Evolutionary conservation across 2,113 vertebrate species (phyloP).

Genomic region (Pampusana beccarii): DNA sequence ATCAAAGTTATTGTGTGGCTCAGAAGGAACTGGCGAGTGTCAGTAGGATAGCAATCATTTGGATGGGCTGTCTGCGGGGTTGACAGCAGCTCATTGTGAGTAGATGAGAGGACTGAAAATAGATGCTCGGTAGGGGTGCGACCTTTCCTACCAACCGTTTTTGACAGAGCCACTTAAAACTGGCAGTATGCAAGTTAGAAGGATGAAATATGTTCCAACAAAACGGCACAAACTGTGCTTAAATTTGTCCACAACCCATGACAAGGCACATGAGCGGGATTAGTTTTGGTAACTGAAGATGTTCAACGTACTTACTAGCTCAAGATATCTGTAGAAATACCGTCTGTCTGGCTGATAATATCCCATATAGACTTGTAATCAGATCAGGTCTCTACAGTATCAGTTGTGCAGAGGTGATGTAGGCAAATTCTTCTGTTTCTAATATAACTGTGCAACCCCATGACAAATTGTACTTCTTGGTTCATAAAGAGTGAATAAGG

Average conservation of each 20-base stretch:
- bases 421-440: background rate
- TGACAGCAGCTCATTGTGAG: background rate
- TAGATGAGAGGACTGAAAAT: background rate
- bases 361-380: background rate
- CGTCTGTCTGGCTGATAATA: background rate
- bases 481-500: background rate
- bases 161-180: constrained; percentile 21
- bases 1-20: background rate
- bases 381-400: background rate
- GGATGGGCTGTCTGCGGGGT: background rate
- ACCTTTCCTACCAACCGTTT: constrained; percentile 6
- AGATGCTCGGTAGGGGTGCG: background rate
- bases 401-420: background rate
- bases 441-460: background rate
- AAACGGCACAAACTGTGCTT: background rate
- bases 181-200: background rate
- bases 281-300: background rate
- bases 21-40: background rate
- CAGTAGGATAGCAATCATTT: constrained; percentile 21
- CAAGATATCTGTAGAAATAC: background rate
- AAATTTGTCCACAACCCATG: background rate
- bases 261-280: background rate
- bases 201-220: background rate
- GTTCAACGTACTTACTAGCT: background rate
- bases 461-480: background rate